Percentiles rank a stretch among this genome's conserved stretches.
phyloP scores from a whole-genome alignment of 2,888 invertebrate genomes.

The Drosophila paranaensis region DNA sequence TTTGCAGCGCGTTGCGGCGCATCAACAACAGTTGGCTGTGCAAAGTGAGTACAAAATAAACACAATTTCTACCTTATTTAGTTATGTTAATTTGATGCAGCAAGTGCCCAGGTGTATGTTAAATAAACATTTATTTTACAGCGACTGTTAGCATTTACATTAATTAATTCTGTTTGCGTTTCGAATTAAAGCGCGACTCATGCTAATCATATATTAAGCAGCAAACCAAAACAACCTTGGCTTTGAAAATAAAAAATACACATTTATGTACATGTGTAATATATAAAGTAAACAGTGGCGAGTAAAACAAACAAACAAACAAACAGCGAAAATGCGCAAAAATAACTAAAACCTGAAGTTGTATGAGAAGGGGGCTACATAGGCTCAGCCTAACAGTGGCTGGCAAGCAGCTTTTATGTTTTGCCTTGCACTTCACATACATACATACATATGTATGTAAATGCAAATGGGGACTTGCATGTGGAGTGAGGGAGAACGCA shows the following conservation, averaged over 20 bases:
- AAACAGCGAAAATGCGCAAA: conserved; percentile 8
- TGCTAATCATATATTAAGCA: conserved; percentile 36
- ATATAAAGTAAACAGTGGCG: conserved; percentile 34
- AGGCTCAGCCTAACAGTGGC: conserved; percentile 27
- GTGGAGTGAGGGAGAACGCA: neutral
- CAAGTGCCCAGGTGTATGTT: conserved; percentile 70
- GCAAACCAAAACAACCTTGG: conserved; percentile 67
- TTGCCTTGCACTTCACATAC: conserved; percentile 56
- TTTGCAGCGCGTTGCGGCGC: conserved; percentile 89
- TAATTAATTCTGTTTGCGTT: conserved; percentile 21
- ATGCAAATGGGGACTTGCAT: conserved; percentile 1
- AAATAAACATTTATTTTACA: conserved; percentile 31
- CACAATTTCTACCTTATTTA: neutral
- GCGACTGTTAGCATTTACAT: conserved; percentile 17
- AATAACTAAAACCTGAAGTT: conserved; percentile 52
- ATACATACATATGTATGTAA: conserved; percentile 20
- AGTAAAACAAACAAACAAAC: conserved; percentile 21
- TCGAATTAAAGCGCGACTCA: conserved; percentile 35
- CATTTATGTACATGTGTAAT: conserved; percentile 3
- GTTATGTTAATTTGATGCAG: conserved; percentile 33
- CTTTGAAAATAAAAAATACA: conserved; percentile 68
- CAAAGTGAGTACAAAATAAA: conserved; percentile 83
- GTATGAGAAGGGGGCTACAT: conserved; percentile 6
- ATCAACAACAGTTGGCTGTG: conserved; percentile 88
- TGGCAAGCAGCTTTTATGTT: conserved; percentile 50